Base-by-base conservation (phyloP, 2,113 vertebrate species). In the Hydropotes inermis region DNA sequence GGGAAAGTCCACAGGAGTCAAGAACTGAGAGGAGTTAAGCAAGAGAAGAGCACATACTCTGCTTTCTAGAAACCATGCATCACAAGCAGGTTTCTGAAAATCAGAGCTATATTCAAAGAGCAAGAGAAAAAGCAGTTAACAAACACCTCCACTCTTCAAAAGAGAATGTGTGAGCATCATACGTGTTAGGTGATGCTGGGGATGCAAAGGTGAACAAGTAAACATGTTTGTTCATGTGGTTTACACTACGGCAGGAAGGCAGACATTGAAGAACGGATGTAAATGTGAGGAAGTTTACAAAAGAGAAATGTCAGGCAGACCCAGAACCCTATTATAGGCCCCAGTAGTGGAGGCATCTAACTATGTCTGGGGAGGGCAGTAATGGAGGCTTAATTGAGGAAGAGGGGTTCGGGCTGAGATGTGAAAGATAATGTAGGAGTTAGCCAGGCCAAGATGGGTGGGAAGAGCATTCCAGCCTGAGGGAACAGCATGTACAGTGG, bases 1-100 rank as follows among this genome's bases (percentile, higher is more conserved):
- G 84, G 92, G 86, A 86, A 98, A 94, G n/a, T 90, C 91, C 93
- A 93, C 36, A 91, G 60, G 58, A 79, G 28, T 67, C 78, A 88
- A 90, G 54, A 95, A 79, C 17, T 9, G 36, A 86, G 54, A 89
- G 64, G 27, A 60, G 64, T 2, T 23, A 52, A 64, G 43, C 19
- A 94, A 97, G 57, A 82, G 91, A 95, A 88, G 54, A 94, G 36
- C 5, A 84, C 23, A 82, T 30, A 83, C 8, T 89, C 58, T 94
- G 84, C 84, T 83, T 87, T 92, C 74, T 98, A 95, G 39, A 93
- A 83, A 94, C 82, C 21, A 27, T 12, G 30, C 33, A 67, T 85
- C 81, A 90, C 27, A 95, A 95, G 52, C 76, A 43, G 12, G 54
- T 79, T 89, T 94, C 82, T 67, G 47, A 39, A 96, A 85, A 70